Conservation (phyloP, 1,140 invertebrate species). For the Rhizoglyphus robini region DNA sequence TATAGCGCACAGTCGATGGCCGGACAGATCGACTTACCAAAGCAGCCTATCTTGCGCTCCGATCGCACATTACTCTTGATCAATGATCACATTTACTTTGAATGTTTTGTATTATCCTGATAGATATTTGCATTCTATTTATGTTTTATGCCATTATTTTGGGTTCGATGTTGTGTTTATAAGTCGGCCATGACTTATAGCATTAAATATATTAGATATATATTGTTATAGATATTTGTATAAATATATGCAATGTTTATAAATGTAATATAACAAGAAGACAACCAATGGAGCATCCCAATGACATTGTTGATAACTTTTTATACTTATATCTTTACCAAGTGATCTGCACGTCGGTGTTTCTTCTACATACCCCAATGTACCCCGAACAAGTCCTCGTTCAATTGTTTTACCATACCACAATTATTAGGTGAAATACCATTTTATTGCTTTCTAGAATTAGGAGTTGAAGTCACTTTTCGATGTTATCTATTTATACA, state of each 20-base stretch:
- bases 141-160: neutral
- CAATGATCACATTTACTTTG: neutral
- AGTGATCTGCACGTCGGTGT: too few species aligned
- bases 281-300: neutral
- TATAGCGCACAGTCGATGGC: neutral
- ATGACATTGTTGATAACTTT: neutral
- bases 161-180: neutral
- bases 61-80: neutral
- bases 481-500: too few species aligned
- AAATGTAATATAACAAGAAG: neutral
- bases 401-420: too few species aligned
- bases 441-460: too few species aligned
- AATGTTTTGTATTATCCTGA: neutral
- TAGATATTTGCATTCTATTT: neutral
- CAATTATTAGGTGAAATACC: too few species aligned
- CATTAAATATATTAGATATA: neutral
- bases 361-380: too few species aligned
- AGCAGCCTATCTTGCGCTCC: neutral
- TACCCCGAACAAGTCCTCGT: too few species aligned
- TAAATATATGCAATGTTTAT: neutral
- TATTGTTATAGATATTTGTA: neutral
- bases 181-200: neutral
- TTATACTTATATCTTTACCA: neutral
- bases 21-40: neutral
- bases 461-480: too few species aligned